Evolutionary conservation across 1,140 invertebrate species (phyloP), one percentile per base, ranked within the genome.

Genomic region (Andricus grossulariae): DNA sequence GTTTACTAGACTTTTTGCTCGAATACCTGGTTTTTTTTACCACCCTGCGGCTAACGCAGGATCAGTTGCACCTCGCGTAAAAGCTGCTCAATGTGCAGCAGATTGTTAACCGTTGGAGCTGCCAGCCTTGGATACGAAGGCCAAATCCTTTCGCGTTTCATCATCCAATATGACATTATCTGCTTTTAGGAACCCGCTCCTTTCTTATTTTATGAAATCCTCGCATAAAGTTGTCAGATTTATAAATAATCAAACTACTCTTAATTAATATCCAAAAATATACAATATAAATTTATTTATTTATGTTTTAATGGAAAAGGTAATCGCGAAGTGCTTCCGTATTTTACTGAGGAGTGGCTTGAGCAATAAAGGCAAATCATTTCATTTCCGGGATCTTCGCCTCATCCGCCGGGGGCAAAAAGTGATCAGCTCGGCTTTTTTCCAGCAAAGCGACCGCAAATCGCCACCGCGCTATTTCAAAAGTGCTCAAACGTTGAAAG

Each of bases 111-210:
- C 71, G 74, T 77, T 72, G 54, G 66, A 78, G 76, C 73, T 73
- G 80, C 80, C 78, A 84, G 82, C 85, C 85, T 87, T 87, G 85
- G 80, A 52, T 49, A 80, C 81, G 85, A 87, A 87, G 86, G 86
- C 86, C 82, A 81, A 83, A 86, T 85, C 85, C 85, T 87, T 86
- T 86, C 85, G 84, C 76, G 81, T 86, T 87, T 87, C 85, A 84
- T 87, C 84, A 87, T 85, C 79, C 73, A 50, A 50, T 71, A 71
- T 66, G 21, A 39, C 15, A 54, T 66, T 66, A 66, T 66, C 60
- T 32, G 60, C 60, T 32, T 66, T 66, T 66, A 16, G 60, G 32
- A 32, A 66, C 60, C 55, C 57, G 57, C 57, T 66, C 57, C 32
- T 66, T 66, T 66, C 57, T 39, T 66, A 39, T 66, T 66, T 66